Percentiles rank a stretch among this genome's conserved stretches.
These are phyloP conservation scores for Agriotes lineatus DNA, from an alignment of 2,888 invertebrate species.

Conservation along the genomic window DNA sequence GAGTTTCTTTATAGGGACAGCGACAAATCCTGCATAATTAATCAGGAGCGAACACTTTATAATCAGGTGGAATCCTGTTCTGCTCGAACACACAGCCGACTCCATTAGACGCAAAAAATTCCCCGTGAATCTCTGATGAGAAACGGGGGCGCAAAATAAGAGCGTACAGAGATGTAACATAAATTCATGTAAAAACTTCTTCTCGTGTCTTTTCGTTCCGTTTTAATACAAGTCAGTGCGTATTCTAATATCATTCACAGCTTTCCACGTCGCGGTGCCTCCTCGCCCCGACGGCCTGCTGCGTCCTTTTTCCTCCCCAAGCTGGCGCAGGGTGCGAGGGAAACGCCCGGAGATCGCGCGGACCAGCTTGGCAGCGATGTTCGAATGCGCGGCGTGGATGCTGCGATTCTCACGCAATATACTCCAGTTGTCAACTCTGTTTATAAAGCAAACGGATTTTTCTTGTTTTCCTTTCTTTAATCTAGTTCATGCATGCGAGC, in stretches of 20 bases:
- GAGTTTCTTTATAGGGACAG: conserved; percentile 15
- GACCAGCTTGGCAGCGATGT: neutral
- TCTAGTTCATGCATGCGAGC: conserved; percentile 50
- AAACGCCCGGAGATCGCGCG: neutral
- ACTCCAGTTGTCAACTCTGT: conserved; percentile 52
- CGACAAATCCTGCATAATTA: conserved; percentile 29
- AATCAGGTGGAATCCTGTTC: conserved; percentile 15
- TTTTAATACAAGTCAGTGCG: conserved; percentile 51
- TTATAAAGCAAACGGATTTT: conserved; percentile 53
- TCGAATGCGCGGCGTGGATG: conserved; percentile 27
- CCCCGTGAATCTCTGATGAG: neutral
- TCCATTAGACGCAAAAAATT: neutral
- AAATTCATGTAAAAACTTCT: conserved; percentile 36
- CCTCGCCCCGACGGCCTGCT: neutral
- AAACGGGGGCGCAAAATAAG: conserved; percentile 6
- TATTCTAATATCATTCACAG: conserved; percentile 48
- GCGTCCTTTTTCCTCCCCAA: conserved; percentile 14
- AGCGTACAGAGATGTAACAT: conserved; percentile 20
- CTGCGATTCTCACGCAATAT: conserved; percentile 53
- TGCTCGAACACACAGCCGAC: neutral
- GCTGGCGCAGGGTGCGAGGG: neutral
- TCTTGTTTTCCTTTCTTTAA: conserved; percentile 51
- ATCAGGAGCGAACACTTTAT: conserved; percentile 2
- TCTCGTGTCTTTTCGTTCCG: conserved; percentile 34
- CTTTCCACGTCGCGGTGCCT: conserved; percentile 6